Evolutionary conservation across 2,888 invertebrate species (phyloP).

Genomic region (Cheilosia vulpina): DNA sequence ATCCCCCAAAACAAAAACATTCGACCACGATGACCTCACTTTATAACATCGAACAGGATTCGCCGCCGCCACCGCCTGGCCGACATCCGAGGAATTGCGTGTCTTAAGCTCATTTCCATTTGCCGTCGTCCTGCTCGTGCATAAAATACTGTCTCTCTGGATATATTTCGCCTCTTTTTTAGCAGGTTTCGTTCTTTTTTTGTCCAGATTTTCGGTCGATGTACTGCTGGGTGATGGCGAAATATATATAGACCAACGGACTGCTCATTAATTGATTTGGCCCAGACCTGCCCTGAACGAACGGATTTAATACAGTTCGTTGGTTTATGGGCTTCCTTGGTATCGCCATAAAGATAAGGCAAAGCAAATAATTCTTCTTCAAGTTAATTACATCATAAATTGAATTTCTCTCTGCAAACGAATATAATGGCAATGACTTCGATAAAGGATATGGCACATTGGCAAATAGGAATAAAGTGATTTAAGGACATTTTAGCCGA

Average conservation of each 20-base stretch:
- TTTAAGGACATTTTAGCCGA: background rate
- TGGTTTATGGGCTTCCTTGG: constrained; percentile 7
- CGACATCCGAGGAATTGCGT: constrained; percentile 47
- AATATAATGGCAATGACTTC: background rate
- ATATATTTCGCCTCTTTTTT: constrained; percentile 3
- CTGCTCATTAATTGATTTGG: constrained; percentile 25
- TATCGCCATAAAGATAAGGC: constrained; percentile 20
- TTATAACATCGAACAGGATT: background rate
- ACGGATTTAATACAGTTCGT: background rate
- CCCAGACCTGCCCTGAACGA: constrained; percentile 3
- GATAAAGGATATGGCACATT: background rate
- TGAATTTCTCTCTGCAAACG: background rate
- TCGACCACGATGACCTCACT: constrained; percentile 41
- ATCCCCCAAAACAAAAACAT: background rate
- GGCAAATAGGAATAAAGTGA: background rate
- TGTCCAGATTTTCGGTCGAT: background rate
- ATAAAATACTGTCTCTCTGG: constrained; percentile 13
- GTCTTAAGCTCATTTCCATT: constrained; percentile 43
- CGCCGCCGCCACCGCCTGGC: constrained; percentile 9
- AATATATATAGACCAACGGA: constrained; percentile 3
- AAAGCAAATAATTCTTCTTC: background rate
- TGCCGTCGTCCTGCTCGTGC: background rate
- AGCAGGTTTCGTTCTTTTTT: background rate
- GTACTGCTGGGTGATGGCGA: background rate
- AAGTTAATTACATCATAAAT: constrained; percentile 15